Evolutionary conservation across 1,140 invertebrate species (phyloP).

Genomic region (Pseudomyrmex cubaensis): DNA sequence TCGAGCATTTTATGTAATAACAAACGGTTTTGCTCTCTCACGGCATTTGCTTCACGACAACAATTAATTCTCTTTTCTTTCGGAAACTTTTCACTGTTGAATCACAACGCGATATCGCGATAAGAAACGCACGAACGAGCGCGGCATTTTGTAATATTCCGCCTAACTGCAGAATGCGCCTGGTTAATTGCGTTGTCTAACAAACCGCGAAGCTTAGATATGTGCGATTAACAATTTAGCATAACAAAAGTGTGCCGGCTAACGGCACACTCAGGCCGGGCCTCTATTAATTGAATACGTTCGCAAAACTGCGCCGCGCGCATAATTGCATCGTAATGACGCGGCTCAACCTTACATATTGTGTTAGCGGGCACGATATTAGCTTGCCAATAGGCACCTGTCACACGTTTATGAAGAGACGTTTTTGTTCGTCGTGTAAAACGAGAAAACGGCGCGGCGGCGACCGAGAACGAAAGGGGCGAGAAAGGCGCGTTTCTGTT

Average conservation of each 20-base stretch:
- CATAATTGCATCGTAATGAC: slow-evolving; percentile 27
- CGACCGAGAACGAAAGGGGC: slow-evolving; percentile 43
- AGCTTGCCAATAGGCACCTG: slow-evolving; percentile 53
- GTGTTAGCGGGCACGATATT: slow-evolving; percentile 23
- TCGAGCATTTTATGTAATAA: not conserved
- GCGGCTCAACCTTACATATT: slow-evolving; percentile 12
- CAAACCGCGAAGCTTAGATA: slow-evolving; percentile 38
- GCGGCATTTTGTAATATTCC: slow-evolving; percentile 27
- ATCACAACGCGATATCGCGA: slow-evolving; percentile 7
- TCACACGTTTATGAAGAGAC: slow-evolving; percentile 36
- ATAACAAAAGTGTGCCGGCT: slow-evolving; percentile 48
- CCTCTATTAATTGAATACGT: slow-evolving; percentile 36
- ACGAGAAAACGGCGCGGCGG: slow-evolving; percentile 47
- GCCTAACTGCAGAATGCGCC: not conserved
- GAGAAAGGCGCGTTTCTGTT: slow-evolving; percentile 55
- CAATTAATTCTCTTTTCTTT: slow-evolving; percentile 19
- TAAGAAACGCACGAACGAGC: slow-evolving; percentile 13
- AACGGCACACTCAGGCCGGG: slow-evolving; percentile 11
- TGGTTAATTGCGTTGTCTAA: slow-evolving; percentile 48
- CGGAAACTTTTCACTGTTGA: slow-evolving; percentile 5
- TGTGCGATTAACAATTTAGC: slow-evolving; percentile 42
- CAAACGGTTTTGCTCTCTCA: not conserved
- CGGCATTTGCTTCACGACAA: not conserved
- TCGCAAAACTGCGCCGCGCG: slow-evolving; percentile 39
- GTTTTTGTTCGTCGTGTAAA: slow-evolving; percentile 38